A percentile compares a stretch with the other conserved stretches of the same genome.
These are phyloP conservation scores for Lordiphosa mommai DNA, from an alignment of 1,140 invertebrate genomes.

Conservation along the genomic window DNA sequence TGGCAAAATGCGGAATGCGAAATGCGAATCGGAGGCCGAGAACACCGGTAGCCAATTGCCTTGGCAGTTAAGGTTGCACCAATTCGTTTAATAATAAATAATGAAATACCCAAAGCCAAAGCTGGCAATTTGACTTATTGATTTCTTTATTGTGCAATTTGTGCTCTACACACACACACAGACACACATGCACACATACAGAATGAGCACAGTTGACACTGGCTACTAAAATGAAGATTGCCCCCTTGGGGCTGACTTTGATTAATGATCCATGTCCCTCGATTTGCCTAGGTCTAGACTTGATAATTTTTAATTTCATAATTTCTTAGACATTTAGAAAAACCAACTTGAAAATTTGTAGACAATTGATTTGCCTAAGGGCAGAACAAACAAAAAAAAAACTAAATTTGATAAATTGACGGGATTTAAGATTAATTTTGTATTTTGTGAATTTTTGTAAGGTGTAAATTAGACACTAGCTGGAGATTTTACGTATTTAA, in stretches of 20 bases:
- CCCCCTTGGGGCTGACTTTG: slow-evolving; percentile 37
- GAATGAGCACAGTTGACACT: no score
- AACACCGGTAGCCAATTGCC: slow-evolving; percentile 75
- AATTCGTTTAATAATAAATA: slow-evolving; percentile 78
- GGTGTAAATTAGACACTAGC: slow-evolving; percentile 23
- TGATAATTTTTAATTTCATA: slow-evolving; percentile 41
- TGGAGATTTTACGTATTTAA: not conserved
- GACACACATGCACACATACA: slow-evolving; percentile 22
- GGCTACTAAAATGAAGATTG: slow-evolving; percentile 10
- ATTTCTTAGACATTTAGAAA: slow-evolving; percentile 1
- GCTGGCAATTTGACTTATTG: slow-evolving; percentile 57
- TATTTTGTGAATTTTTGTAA: not conserved
- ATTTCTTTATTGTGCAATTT: slow-evolving; percentile 54
- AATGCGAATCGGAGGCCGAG: slow-evolving; percentile 3
- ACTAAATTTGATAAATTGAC: slow-evolving; percentile 23
- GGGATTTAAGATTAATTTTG: slow-evolving; percentile 1
- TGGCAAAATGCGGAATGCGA: slow-evolving; percentile 10
- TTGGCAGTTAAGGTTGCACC: slow-evolving; percentile 76
- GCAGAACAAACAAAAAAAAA: no score
- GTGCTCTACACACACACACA: not conserved
- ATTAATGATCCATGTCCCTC: slow-evolving; percentile 47
- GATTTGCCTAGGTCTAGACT: slow-evolving; percentile 24
- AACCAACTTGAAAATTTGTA: slow-evolving; percentile 13
- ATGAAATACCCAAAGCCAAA: slow-evolving; percentile 48
- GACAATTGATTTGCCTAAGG: no score